Conservation (phyloP, 2,888 invertebrate species). For the Colostygia pectinataria region DNA sequence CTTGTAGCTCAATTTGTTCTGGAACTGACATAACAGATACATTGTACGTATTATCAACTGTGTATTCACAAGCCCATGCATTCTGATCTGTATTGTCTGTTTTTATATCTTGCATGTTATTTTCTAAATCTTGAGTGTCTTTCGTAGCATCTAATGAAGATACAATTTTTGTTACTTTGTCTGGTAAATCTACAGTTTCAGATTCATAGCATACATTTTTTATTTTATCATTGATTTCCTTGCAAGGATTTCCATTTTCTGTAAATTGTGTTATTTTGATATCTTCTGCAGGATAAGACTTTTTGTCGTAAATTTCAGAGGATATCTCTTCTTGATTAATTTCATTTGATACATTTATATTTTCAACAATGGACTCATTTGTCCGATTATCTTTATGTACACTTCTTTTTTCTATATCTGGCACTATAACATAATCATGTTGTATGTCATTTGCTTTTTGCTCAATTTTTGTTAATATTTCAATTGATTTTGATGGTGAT, state of each 20-base stretch:
- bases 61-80: neutral
- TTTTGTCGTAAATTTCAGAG: neutral
- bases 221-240: neutral
- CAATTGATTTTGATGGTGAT: neutral
- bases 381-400: neutral
- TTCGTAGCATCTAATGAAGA: neutral
- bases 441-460: neutral
- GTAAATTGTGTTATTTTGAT: neutral
- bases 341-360: conserved; percentile 2
- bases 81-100: neutral
- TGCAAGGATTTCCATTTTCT: neutral
- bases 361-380: neutral
- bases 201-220: too few relatives aligned
- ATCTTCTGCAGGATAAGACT: neutral
- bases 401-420: neutral
- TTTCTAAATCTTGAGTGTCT: neutral
- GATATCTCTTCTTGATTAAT: neutral
- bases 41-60: neutral
- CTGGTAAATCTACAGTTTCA: neutral
- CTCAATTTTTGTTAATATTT: neutral
- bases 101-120: neutral
- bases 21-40: neutral
- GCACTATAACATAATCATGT: neutral
- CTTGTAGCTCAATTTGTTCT: neutral
- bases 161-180: neutral